These are phyloP conservation scores for Calyptomena viridis DNA, from an alignment of 2,113 vertebrate genomes.

Conservation along the genomic window DNA sequence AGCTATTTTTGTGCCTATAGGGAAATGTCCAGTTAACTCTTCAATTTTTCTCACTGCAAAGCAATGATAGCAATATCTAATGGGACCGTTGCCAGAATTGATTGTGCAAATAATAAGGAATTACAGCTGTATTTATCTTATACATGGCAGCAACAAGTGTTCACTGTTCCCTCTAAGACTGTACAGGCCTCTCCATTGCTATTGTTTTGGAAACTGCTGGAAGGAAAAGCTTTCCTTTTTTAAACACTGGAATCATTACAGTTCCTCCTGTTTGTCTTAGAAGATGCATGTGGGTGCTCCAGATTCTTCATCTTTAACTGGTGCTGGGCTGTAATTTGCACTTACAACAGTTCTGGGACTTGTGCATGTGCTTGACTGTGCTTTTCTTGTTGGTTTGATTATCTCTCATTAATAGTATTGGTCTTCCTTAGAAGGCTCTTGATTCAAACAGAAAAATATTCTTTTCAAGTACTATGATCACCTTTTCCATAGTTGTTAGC, in stretches of 20 bases:
- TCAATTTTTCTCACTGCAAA: background rate
- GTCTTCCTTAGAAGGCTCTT: background rate
- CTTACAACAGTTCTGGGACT: background rate
- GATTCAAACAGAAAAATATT: background rate
- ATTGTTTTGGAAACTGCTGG: background rate
- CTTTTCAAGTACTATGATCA: background rate
- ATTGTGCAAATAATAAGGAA: background rate
- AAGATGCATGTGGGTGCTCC: fast-evolving
- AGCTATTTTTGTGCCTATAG: background rate
- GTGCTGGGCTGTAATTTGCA: background rate
- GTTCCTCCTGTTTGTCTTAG: background rate
- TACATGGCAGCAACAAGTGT: background rate
- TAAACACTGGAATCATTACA: background rate
- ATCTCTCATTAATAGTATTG: background rate
- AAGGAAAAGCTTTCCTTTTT: background rate
- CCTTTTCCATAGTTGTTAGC: background rate
- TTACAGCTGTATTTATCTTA: background rate
- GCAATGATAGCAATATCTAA: background rate
- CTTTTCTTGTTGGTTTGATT: background rate
- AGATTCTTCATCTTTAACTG: background rate
- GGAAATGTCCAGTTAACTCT: background rate
- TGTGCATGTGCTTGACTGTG: background rate
- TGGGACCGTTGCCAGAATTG: background rate
- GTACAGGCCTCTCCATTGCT: background rate
- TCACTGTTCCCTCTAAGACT: background rate